Evolutionary conservation across 2,888 invertebrate genomes (phyloP).

Genomic region (Amphimallon solstitiale): DNA sequence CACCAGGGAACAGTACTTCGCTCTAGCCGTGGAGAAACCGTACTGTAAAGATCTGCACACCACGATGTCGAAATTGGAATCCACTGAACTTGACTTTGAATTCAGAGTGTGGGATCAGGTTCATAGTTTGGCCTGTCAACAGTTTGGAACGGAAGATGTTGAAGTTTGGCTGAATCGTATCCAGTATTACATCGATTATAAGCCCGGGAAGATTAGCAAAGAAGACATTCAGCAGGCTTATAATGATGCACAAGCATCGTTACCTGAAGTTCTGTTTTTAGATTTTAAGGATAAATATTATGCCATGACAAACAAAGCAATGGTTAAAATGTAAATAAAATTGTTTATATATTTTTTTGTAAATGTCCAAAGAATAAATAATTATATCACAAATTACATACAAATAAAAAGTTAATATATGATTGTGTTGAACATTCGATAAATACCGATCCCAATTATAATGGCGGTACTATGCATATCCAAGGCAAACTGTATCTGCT

Average conservation of each 20-base stretch:
- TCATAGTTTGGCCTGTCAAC: constrained; percentile 71
- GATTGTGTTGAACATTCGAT: too few species aligned
- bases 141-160: constrained; percentile 73
- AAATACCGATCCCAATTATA: too few species aligned
- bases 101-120: constrained; percentile 68
- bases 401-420: too few species aligned
- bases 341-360: too few species aligned
- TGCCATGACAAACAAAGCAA: constrained; percentile 1
- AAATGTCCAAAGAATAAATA: too few species aligned
- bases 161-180: constrained; percentile 81
- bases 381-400: too few species aligned
- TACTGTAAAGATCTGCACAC: constrained; percentile 56
- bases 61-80: constrained; percentile 65
- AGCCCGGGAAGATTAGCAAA: background rate
- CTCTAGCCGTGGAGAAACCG: constrained; percentile 60
- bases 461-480: too few species aligned
- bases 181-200: constrained; percentile 48
- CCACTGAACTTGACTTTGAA: constrained; percentile 64
- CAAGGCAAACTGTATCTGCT: too few species aligned
- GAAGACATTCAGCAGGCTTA: constrained; percentile 1
- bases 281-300: constrained; percentile 31
- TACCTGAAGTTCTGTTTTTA: constrained; percentile 26
- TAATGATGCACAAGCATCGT: constrained; percentile 18
- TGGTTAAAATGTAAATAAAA: too few species aligned
- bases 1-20: constrained; percentile 72